These are phyloP conservation scores for Centropus bengalensis DNA, from an alignment of 2,113 vertebrate genomes.

Conservation along the genomic window DNA sequence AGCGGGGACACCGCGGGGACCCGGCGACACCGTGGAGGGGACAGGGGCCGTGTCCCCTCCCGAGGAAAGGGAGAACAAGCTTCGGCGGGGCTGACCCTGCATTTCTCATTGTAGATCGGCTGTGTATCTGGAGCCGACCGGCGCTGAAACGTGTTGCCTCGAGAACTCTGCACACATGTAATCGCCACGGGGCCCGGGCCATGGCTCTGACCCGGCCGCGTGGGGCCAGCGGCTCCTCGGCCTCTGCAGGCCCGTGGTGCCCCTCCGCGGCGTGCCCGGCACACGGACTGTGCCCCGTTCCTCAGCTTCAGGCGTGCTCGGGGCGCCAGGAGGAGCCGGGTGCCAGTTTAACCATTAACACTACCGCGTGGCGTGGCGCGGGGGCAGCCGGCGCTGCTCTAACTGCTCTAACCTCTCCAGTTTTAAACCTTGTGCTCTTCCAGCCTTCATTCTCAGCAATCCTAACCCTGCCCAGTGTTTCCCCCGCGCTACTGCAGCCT, in stretches of 20 bases:
- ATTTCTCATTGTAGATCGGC: slow-evolving; percentile 75
- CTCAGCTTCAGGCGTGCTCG: neutral
- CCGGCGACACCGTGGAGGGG: slow-evolving; percentile 49
- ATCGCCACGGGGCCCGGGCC: slow-evolving; percentile 2
- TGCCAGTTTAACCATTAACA: slow-evolving; percentile 45
- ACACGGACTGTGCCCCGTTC: too few species aligned
- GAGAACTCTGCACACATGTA: slow-evolving; percentile 80
- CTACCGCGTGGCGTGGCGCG: slow-evolving; percentile 20
- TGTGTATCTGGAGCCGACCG: slow-evolving; percentile 77
- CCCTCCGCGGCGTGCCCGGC: neutral
- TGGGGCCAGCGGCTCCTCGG: neutral
- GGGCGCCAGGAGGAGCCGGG: slow-evolving; percentile 11
- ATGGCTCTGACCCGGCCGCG: too few species aligned
- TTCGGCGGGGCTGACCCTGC: slow-evolving; percentile 64
- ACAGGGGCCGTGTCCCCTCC: slow-evolving; percentile 56
- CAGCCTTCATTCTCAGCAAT: slow-evolving; percentile 67
- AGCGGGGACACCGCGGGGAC: slow-evolving; percentile 41
- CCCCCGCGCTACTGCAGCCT: slow-evolving; percentile 59
- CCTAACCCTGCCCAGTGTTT: slow-evolving; percentile 71
- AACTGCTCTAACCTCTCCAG: slow-evolving; percentile 43
- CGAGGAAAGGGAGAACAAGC: slow-evolving; percentile 67
- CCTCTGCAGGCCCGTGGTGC: neutral
- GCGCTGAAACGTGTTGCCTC: slow-evolving; percentile 80
- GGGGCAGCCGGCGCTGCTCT: neutral
- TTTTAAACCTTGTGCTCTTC: slow-evolving; percentile 59